phyloP scores from a whole-genome alignment of 2,113 vertebrate species.

The Tretioscincus oriximinensis region DNA sequence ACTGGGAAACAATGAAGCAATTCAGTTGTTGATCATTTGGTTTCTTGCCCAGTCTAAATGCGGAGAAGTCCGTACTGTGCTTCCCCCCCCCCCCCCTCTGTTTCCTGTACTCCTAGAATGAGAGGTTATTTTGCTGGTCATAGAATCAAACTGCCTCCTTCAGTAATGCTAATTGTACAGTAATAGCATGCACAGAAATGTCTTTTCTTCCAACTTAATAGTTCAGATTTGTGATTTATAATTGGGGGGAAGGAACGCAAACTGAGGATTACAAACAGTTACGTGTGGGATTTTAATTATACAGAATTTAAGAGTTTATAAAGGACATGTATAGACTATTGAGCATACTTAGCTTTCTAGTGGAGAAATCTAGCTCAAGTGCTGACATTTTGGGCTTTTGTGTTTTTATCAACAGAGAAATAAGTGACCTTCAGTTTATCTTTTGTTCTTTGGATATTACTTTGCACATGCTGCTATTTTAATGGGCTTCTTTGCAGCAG shows the following conservation, averaged over 20 bases:
- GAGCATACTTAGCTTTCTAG: constrained; percentile 13
- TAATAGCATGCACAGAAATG: neutral
- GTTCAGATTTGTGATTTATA: constrained; percentile 24
- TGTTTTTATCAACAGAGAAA: constrained; percentile 22
- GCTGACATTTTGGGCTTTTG: constrained; percentile 18
- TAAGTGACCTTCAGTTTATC: neutral
- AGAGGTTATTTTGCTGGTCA: neutral
- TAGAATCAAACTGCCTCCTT: neutral
- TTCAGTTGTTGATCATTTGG: no score
- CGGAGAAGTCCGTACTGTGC: neutral
- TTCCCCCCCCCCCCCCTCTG: no score
- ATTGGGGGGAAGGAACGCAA: constrained; percentile 9
- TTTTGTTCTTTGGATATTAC: constrained; percentile 21
- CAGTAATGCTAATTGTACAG: neutral
- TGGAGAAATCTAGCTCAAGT: constrained; percentile 25
- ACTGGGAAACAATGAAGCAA: no score
- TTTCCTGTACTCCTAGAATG: neutral
- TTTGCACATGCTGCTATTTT: constrained; percentile 29
- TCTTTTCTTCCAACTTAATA: neutral
- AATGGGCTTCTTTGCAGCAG: constrained; percentile 18
- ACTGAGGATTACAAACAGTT: neutral
- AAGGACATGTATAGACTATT: neutral
- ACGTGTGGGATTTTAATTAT: constrained; percentile 33
- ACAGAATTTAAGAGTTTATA: neutral
- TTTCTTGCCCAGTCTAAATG: neutral